Base-by-base conservation (phyloP, 1,140 invertebrate genomes). In the Formica selysi region DNA sequence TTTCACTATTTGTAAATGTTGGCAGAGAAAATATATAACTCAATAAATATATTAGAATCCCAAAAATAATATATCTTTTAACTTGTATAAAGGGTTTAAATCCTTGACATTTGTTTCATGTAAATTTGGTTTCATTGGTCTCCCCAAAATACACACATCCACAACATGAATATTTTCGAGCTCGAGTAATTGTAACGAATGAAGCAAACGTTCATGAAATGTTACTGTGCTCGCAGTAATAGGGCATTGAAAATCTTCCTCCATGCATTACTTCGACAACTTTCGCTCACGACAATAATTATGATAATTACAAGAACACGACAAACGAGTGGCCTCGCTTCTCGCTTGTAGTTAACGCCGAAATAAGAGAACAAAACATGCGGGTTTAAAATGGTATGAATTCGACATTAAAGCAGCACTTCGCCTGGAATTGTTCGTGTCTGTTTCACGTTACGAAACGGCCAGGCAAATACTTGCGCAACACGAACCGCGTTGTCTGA, bases 401-500 rank as follows among this genome's bases (percentile, higher is more conserved):
- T 80, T 87, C 54, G 44, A 38, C 68, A 59, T 22, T 73, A 89
- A 89, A 89, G 86, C 79, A 87, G 73, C 38, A 84, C 78, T 85
- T 68, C 29, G 86, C 54, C 16, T 26, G 38, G 48, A 89, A 89
- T 89, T 71, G 85, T 68, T 59, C 78, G 62, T 83, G 76, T 64
- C 67, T 76, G 86, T 74, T 83, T 54, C 70, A 64, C 70, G 70
- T 68, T 89, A 65, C 67, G 54, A 80, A 85, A 87, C 79, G 78
- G 76, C 44, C 74, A 64, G 26, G 74, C 86, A 87, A 90, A 90
- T 79, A 89, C 68, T 85, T 48, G 65, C 48, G 80, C 88, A 86
- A 89, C 81, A 89, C 68, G 38, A 84, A 89, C 76, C 64, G 67
- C 54, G 79, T 81, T 89, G 71, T 78, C 85, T 87, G 67, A 89